phyloP scores from a whole-genome alignment of 2,113 vertebrate genomes.

The Mellivora capensis region DNA sequence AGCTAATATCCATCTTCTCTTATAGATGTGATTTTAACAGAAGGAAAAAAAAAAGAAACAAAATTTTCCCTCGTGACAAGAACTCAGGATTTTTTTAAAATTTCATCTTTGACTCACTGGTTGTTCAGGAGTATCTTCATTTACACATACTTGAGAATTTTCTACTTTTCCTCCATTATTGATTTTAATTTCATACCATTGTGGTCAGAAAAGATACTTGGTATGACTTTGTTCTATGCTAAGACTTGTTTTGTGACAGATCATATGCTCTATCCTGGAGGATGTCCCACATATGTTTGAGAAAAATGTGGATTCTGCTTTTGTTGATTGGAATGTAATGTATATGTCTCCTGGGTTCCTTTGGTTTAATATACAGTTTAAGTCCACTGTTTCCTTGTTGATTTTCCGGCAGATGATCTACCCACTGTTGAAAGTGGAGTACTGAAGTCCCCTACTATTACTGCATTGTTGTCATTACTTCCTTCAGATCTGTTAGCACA shows the following conservation, averaged over 20 bases:
- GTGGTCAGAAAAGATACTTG: neutral
- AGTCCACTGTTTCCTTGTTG: neutral
- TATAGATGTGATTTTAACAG: neutral
- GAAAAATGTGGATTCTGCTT: neutral
- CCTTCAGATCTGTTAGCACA: neutral
- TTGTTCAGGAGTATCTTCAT: neutral
- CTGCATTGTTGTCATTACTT: neutral
- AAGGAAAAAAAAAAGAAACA: neutral
- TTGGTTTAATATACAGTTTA: neutral
- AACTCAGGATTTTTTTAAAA: neutral
- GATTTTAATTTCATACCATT: neutral
- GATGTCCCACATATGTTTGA: neutral
- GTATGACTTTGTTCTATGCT: neutral
- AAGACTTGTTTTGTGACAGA: neutral
- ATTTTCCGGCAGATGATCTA: neutral
- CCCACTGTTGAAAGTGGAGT: neutral
- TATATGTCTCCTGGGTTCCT: neutral
- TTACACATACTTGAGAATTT: neutral
- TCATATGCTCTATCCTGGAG: neutral
- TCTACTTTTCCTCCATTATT: neutral
- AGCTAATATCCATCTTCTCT: neutral
- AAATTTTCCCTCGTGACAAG: neutral
- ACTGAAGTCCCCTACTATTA: neutral
- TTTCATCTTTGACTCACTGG: neutral
- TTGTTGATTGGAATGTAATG: neutral